Conservation (phyloP, 2,797 vertebrate species). For the Podarcis lilfordi region DNA sequence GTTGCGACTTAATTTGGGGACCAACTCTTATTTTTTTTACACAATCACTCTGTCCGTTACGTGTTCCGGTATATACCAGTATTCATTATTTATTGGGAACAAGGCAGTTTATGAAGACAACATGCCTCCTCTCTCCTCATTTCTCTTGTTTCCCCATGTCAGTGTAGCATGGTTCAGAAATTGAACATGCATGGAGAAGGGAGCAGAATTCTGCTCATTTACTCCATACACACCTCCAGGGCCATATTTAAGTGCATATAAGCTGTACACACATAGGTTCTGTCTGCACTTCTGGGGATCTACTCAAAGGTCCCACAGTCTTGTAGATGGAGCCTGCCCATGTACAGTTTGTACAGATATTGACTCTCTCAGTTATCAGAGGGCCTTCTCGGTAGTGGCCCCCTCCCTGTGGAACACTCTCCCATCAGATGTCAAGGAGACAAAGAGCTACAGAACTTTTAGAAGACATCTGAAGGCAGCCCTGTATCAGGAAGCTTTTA, state of each 20-base stretch:
- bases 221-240: no score
- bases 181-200: not conserved
- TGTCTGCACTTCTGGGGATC: not conserved
- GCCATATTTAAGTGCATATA: not conserved
- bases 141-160: not conserved
- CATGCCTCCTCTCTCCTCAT: not conserved
- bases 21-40: not conserved
- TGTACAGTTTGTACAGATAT: not conserved
- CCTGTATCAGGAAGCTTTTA: no score
- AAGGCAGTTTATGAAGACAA: not conserved
- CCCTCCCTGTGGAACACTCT: no score
- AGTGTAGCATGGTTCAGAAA: no score
- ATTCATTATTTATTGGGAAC: not conserved
- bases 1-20: not conserved
- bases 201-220: not conserved
- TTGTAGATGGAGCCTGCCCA: not conserved
- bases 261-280: no score
- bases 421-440: no score
- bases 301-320: not conserved
- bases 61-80: no score
- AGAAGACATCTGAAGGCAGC: no score
- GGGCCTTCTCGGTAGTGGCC: no score
- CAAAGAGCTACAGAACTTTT: no score
- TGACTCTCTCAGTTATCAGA: not conserved
- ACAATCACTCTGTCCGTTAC: not conserved